Conservation (phyloP, 1,140 invertebrate species). For the Diplogasteroides magnus region DNA sequence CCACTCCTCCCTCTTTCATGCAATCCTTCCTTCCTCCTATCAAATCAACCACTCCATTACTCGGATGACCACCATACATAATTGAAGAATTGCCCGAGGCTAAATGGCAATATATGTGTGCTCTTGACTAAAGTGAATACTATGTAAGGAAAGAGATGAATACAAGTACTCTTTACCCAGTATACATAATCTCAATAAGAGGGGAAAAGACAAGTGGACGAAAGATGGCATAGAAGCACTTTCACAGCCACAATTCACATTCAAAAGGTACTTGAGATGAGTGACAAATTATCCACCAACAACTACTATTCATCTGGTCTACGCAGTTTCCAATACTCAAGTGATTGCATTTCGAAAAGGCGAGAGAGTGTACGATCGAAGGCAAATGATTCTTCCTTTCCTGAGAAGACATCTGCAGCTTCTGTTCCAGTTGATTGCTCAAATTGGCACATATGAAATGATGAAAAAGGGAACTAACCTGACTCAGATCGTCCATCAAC, state of each 20-base stretch:
- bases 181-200: too few species aligned
- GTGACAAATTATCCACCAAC: too few species aligned
- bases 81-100: background rate
- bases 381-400: background rate
- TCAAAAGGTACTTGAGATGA: too few species aligned
- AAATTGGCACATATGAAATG: background rate
- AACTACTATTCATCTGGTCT: too few species aligned
- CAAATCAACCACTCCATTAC: background rate
- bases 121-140: too few species aligned
- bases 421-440: background rate
- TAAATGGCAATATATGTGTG: too few species aligned
- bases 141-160: too few species aligned
- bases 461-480: constrained; percentile 20
- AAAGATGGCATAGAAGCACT: too few species aligned
- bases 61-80: background rate
- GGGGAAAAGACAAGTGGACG: too few species aligned
- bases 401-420: background rate
- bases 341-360: constrained; percentile 1
- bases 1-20: background rate
- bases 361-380: background rate
- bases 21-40: constrained; percentile 4
- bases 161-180: too few species aligned
- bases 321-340: too few species aligned
- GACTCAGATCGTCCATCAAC: constrained; percentile 85
- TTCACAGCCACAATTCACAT: too few species aligned